Conservation (phyloP, 2,888 invertebrate species). For the Heliconius sara region DNA sequence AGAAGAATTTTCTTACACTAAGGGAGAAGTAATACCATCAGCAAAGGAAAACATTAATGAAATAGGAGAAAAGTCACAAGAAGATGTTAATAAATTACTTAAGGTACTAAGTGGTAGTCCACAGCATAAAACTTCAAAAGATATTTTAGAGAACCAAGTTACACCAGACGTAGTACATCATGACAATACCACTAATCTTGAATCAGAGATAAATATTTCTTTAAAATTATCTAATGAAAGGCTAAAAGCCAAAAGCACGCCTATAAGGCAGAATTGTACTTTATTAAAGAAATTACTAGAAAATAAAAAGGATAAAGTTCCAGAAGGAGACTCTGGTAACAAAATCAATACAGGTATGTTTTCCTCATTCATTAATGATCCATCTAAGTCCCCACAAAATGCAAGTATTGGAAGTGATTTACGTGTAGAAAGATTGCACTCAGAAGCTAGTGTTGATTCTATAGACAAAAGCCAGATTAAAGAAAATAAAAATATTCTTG, state of each 20-base stretch:
- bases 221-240: slow-evolving; percentile 35
- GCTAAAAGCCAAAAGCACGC: slow-evolving; percentile 42
- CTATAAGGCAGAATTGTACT: slow-evolving; percentile 68
- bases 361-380: slow-evolving; percentile 42
- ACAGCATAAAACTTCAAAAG: slow-evolving; percentile 25
- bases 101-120: slow-evolving; percentile 13
- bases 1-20: slow-evolving; percentile 24
- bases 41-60: slow-evolving; percentile 32
- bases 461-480: slow-evolving; percentile 51
- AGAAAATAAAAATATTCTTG: slow-evolving; percentile 45
- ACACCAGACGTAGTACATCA: slow-evolving; percentile 25
- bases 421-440: slow-evolving; percentile 39
- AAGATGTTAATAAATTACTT: slow-evolving; percentile 10
- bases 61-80: slow-evolving; percentile 22
- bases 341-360: slow-evolving; percentile 55
- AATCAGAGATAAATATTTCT: slow-evolving; percentile 34
- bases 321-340: slow-evolving; percentile 57
- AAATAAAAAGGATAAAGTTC: slow-evolving; percentile 65
- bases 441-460: slow-evolving; percentile 35
- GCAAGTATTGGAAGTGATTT: slow-evolving; percentile 39
- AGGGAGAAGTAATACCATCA: slow-evolving; percentile 27
- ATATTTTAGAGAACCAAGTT: slow-evolving; percentile 26
- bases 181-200: slow-evolving; percentile 24
- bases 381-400: slow-evolving; percentile 40
- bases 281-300: slow-evolving; percentile 76